Evolutionary conservation across 2,113 vertebrate species (phyloP).

Genomic region (Rousettus leschenaultii): DNA sequence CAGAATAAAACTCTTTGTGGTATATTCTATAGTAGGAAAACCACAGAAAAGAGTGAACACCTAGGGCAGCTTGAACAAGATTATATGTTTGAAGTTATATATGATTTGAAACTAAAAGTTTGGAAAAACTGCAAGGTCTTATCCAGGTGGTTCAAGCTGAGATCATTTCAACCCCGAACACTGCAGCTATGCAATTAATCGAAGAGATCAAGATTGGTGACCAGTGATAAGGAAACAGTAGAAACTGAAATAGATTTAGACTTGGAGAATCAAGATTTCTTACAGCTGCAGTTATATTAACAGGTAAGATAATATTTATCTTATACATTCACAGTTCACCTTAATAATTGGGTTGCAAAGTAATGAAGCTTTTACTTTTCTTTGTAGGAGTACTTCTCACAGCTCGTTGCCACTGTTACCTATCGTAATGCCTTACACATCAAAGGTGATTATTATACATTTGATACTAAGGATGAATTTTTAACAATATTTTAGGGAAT

Average conservation of each 20-base stretch:
- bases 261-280: background rate
- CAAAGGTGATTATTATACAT: background rate
- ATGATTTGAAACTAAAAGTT: background rate
- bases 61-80: background rate
- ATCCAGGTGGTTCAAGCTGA: background rate
- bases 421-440: background rate
- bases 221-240: background rate
- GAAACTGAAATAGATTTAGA: background rate
- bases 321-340: background rate
- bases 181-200: background rate
- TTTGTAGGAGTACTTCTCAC: background rate
- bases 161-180: background rate
- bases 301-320: background rate
- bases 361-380: background rate
- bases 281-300: background rate
- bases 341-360: background rate
- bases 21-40: conserved; percentile 25
- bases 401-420: background rate
- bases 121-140: background rate
- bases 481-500: background rate
- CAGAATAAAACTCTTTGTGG: background rate
- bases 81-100: background rate
- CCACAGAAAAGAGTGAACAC: background rate
- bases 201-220: background rate
- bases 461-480: background rate